Base-by-base conservation (phyloP, 2,797 vertebrate genomes). In the Oryzias dopingdopingensis region DNA sequence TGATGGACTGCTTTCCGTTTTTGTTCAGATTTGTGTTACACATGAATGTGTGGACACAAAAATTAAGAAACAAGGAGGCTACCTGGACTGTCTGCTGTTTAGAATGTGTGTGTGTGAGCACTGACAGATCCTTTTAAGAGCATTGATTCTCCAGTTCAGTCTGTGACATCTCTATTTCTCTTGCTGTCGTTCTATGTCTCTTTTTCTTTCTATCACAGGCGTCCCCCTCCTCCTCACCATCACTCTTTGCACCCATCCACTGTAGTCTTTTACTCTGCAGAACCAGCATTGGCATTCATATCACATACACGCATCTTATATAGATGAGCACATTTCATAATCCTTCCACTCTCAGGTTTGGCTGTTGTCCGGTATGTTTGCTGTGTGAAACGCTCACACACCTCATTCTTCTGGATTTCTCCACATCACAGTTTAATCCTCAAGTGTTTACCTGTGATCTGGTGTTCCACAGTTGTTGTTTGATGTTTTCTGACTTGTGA, bases 211-310 rank as follows among this genome's bases (percentile, higher is more conserved):
- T 12, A 37, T 37, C 50, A 53, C 53, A 41, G 24, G 41, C 40
- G 20, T 44, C n/a, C 51, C 17, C 29, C 23, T 37, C 37, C 52
- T 72, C 59, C 52, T 58, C 59, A 32, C 56, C 44, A 17, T 58
- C 65, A 54, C 52, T 70, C 58, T 32, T 52, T 59, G 53, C n/a
- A 42, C 59, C 72, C 48, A 60, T 67, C 49, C 42, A 60, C 56
- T 67, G 65, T 29, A 51, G 49, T 70, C 60, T 37, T 10, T 69
- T 68, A 32, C 62, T 72, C 65, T 69, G 67, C 49, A 14, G n/a
- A 56, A 72, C 65, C 57, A 80, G 66, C 67, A 75, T 86, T 83
- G 64, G 42, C 56, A 77, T 85, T 83, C 76, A 65, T 55, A 52
- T 55, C 65, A 69, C 56, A 65, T 56, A 54, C 55, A 50, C 53